Base-by-base conservation (phyloP, 2,797 vertebrate species). In the Myotis pilosus region DNA sequence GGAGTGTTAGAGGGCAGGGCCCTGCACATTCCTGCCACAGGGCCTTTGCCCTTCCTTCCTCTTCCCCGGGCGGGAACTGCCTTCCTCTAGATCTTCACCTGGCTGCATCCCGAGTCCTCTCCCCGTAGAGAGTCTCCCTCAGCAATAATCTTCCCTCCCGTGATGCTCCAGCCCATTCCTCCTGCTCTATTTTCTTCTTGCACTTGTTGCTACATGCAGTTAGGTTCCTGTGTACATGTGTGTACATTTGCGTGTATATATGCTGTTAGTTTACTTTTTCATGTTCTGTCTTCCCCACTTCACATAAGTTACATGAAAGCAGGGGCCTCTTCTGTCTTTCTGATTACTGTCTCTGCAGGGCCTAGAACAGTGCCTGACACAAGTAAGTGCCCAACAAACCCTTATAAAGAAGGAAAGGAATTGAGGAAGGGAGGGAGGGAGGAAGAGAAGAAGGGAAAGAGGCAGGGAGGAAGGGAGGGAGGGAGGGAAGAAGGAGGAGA, bases 21-120 rank as follows among this genome's bases (percentile, higher is more conserved):
- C 23, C 0, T 0, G 15, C 15, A 12, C 28, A 4, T 13, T 28
- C 86, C 30, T 76, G 60, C 68, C 25, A 15, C 1, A 1, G 3
- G 51, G 74, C 47, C 82, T 87, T 16, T 53, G 81, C 44, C 76
- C 71, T 87, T 22, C 36, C 25, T n/a, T 23, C 66, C 8, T 6
- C 41, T 30, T 49, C 20, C 60, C 78, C 22, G 7, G 0, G 8
- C n/a, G 60, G 71, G 91, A 78, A 22, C 49, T 9, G 5, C 60
- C 72, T 44, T 68, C 33, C 33, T 12, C 5, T 2, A 0, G 41
- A 19, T 30, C 71, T 11, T 41, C 78, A 3, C 6, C 3, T 16
- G 75, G 22, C 79, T 11, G 16, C 16, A 16, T 5, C 36, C 38
- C 13, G 15, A 25, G 12, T 75, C 30, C 47, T 49, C 49, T 38